A percentile compares a stretch with the other conserved stretches of the same genome.
Conservation (phyloP, 2,888 invertebrate species). For the Pollenia labialis region DNA sequence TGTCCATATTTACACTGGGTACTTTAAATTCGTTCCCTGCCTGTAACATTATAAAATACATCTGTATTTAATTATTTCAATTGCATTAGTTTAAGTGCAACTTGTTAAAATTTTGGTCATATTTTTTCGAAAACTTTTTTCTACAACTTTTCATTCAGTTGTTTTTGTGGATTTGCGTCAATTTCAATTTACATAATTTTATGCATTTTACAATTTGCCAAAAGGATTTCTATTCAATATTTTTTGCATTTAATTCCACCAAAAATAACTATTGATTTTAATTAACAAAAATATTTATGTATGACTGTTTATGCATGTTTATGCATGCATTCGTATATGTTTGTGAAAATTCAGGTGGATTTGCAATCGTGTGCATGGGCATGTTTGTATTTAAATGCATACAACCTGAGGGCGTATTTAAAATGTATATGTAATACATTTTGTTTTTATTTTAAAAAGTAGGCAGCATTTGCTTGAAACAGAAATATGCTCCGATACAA, state of each 20-base stretch:
- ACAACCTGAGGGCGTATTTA: constrained; percentile 44
- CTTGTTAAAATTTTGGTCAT: constrained; percentile 26
- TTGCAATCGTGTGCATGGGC: background rate
- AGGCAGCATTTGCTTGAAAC: too few species aligned
- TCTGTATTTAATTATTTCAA: background rate
- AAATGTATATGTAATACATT: constrained; percentile 39
- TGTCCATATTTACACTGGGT: too few species aligned
- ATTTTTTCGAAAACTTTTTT: background rate
- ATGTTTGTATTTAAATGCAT: constrained; percentile 10
- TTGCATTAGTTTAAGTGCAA: constrained; percentile 40
- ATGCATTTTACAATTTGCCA: constrained; percentile 69
- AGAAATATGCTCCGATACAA: too few species aligned
- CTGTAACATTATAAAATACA: too few species aligned
- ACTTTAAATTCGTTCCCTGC: too few species aligned
- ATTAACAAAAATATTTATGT: constrained; percentile 64
- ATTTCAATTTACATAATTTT: constrained; percentile 68
- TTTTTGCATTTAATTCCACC: constrained; percentile 43
- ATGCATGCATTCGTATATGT: background rate
- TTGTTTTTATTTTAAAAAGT: background rate
- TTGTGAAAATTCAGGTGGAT: background rate
- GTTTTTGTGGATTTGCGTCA: constrained; percentile 59
- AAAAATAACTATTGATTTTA: constrained; percentile 67
- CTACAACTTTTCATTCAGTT: background rate
- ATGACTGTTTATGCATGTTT: background rate
- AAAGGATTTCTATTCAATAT: constrained; percentile 58